phyloP scores from a whole-genome alignment of 2,797 vertebrate species.

The Arnoldichthys spilopterus region DNA sequence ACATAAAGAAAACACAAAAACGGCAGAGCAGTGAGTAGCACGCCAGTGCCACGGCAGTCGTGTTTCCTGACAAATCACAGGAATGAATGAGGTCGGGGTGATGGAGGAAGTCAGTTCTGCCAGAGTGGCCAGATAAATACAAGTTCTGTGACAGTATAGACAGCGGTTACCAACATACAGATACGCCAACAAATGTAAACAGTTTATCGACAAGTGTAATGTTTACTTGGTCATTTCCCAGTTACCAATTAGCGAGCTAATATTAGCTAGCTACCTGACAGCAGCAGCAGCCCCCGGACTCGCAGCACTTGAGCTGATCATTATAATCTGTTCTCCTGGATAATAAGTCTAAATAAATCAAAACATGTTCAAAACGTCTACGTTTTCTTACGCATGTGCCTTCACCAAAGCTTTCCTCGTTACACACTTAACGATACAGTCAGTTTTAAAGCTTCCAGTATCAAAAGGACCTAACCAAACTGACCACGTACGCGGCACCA shows the following conservation, averaged over 20 bases:
- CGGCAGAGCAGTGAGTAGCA: not conserved
- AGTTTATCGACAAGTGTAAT: not conserved
- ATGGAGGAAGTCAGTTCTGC: not conserved
- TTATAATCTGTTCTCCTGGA: conserved; percentile 6
- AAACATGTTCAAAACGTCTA: too few species aligned
- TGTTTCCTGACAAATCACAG: not conserved
- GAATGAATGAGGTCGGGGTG: not conserved
- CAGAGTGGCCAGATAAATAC: not conserved
- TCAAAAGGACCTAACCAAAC: not conserved
- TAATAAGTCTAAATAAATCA: not conserved
- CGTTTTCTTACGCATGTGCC: not conserved
- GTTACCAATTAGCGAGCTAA: not conserved
- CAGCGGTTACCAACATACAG: not conserved
- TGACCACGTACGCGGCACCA: not conserved
- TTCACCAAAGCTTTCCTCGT: not conserved
- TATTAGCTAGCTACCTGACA: not conserved
- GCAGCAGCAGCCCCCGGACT: not conserved
- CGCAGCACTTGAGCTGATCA: conserved; percentile 13
- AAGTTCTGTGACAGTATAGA: not conserved
- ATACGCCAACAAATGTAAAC: not conserved
- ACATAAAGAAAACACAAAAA: not conserved
- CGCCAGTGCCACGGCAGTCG: not conserved
- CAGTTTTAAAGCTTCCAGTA: not conserved
- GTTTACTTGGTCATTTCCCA: not conserved
- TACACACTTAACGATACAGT: not conserved